Conservation (phyloP, 2,113 vertebrate genomes). For the Pteropus alecto region DNA sequence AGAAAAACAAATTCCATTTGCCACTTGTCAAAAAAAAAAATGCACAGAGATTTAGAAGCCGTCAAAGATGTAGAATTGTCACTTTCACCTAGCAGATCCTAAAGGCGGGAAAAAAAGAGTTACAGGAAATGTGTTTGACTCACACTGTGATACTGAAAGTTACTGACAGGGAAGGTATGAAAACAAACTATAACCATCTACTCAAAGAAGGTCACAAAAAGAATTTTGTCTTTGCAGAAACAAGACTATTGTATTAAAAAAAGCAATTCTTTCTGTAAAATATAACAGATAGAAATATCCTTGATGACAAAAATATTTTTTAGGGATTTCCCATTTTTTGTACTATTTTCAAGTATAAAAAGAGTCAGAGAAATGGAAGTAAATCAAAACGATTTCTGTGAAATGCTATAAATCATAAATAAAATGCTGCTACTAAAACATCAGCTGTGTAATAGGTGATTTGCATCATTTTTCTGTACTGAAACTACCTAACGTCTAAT, state of each 20-base stretch:
- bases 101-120: not conserved
- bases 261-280: not conserved
- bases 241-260: not conserved
- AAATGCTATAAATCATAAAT: not conserved
- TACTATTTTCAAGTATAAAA: conserved; percentile 32
- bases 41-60: not conserved
- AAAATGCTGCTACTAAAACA: not conserved
- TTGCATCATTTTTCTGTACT: not conserved
- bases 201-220: not conserved
- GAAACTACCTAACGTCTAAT: not conserved
- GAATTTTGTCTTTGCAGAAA: not conserved
- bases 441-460: not conserved
- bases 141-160: not conserved
- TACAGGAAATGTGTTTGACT: not conserved
- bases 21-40: not conserved
- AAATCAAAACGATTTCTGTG: conserved; percentile 38
- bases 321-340: not conserved
- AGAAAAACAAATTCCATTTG: conserved; percentile 51
- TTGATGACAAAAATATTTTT: not conserved
- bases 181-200: conserved; percentile 6
- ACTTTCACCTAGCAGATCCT: not conserved
- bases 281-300: conserved; percentile 5
- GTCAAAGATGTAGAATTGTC: not conserved
- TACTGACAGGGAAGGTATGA: not conserved
- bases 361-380: not conserved